A percentile compares a stretch with the other conserved stretches of the same genome.
phyloP scores from a whole-genome alignment of 2,113 vertebrate species.

The Apaloderma vittatum region DNA sequence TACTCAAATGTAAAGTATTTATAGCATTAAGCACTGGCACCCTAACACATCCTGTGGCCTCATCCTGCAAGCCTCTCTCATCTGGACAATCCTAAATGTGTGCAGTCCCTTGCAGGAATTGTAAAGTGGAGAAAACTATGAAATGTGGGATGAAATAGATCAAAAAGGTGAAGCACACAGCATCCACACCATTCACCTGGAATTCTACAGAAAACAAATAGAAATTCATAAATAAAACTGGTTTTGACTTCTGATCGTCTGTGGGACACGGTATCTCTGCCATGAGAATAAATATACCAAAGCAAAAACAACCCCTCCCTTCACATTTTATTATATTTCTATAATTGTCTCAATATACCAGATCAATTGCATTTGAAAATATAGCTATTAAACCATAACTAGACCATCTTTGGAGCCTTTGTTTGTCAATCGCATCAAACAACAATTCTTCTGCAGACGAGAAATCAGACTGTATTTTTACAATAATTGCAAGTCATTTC shows the following conservation, averaged over 20 bases:
- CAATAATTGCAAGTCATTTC: conserved; percentile 74
- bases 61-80: neutral
- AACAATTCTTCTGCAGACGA: conserved; percentile 64
- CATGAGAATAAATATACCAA: neutral
- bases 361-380: conserved; percentile 77
- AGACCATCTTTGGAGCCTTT: conserved; percentile 64
- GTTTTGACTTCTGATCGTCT: neutral
- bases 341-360: conserved; percentile 70
- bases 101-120: neutral
- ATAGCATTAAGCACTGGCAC: neutral
- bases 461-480: conserved; percentile 66
- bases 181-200: neutral
- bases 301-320: conserved; percentile 7
- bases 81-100: neutral
- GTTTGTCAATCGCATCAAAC: conserved; percentile 63
- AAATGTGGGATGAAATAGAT: neutral
- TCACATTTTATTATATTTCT: conserved; percentile 73
- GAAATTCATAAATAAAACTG: neutral
- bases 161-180: neutral
- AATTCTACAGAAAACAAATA: neutral
- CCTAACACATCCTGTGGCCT: neutral
- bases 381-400: conserved; percentile 76
- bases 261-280: neutral
- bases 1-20: neutral
- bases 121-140: neutral